Percentiles rank a stretch among this genome's conserved stretches.
phyloP scores from a whole-genome alignment of 2,797 vertebrate species.

The Apogon hyalosoma region DNA sequence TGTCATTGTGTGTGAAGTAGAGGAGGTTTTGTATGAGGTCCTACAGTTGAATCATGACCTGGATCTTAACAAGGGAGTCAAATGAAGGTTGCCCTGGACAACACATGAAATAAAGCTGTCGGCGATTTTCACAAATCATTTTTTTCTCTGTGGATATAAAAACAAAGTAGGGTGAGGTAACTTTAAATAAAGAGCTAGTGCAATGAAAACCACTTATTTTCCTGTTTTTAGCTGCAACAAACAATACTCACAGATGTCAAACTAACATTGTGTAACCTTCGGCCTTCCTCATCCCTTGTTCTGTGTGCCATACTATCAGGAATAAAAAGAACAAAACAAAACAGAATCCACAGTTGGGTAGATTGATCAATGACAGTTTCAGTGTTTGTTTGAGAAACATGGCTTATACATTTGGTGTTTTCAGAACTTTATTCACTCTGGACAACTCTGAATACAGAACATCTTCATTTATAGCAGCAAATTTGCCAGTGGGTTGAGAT shows the following conservation, averaged over 20 bases:
- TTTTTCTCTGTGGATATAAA: slow-evolving; percentile 20
- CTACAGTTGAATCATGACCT: slow-evolving; percentile 68
- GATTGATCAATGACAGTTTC: slow-evolving; percentile 37
- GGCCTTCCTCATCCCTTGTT: background rate
- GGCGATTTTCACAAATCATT: slow-evolving; percentile 24
- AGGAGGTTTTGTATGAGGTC: slow-evolving; percentile 60
- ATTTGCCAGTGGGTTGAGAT: slow-evolving; percentile 32
- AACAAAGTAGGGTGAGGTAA: slow-evolving; percentile 29
- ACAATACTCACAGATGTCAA: background rate
- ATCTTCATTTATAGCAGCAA: slow-evolving; percentile 42
- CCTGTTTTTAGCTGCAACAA: no score
- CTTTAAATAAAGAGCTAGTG: slow-evolving; percentile 2
- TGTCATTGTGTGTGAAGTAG: slow-evolving; percentile 72
- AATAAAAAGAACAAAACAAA: background rate
- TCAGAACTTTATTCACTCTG: slow-evolving; percentile 27
- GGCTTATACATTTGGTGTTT: background rate
- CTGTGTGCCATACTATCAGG: slow-evolving; percentile 1
- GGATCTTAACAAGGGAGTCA: slow-evolving; percentile 78
- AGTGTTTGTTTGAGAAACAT: slow-evolving; percentile 11
- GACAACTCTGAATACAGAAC: slow-evolving; percentile 14
- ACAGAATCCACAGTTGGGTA: background rate
- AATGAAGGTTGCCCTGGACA: slow-evolving; percentile 77
- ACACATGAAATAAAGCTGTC: slow-evolving; percentile 44
- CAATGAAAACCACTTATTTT: background rate
- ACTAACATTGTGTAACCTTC: background rate